Conservation (phyloP, 2,113 vertebrate species). For the Amphiprion percula region DNA sequence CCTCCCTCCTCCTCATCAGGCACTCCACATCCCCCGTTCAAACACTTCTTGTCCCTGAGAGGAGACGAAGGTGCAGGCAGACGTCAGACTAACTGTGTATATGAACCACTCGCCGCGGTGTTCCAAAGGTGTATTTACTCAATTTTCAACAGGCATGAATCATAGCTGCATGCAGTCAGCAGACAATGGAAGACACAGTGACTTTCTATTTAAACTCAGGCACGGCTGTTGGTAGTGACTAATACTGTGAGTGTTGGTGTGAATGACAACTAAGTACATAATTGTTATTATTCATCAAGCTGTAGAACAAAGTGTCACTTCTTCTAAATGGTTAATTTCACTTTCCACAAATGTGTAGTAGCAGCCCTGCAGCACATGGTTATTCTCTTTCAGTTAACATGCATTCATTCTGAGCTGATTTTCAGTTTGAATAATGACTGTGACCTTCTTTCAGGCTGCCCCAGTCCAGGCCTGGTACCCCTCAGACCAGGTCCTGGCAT, state of each 20-base stretch:
- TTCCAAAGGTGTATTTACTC: conserved; percentile 11
- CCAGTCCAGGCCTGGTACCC: conserved; percentile 73
- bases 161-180: conserved; percentile 14
- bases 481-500: conserved; percentile 71
- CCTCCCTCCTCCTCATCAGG: conserved; percentile 91
- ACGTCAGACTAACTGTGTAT: conserved; percentile 16
- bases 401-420: background rate
- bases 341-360: background rate
- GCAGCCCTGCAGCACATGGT: background rate
- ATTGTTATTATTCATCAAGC: background rate
- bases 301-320: background rate
- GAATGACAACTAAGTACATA: conserved; percentile 9
- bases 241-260: conserved; percentile 19
- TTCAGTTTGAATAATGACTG: background rate
- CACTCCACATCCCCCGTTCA: conserved; percentile 93
- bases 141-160: conserved; percentile 30
- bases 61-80: conserved; percentile 20
- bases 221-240: conserved; percentile 29
- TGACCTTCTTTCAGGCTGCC: conserved; percentile 75
- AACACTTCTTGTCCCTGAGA: conserved; percentile 88
- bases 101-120: conserved; percentile 14
- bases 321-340: background rate
- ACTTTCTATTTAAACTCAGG: conserved; percentile 22
- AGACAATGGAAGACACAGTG: conserved; percentile 26
- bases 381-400: background rate